Evolutionary conservation across 2,797 vertebrate genomes (phyloP).

Genomic region (Muraenolepis orangiensis): DNA sequence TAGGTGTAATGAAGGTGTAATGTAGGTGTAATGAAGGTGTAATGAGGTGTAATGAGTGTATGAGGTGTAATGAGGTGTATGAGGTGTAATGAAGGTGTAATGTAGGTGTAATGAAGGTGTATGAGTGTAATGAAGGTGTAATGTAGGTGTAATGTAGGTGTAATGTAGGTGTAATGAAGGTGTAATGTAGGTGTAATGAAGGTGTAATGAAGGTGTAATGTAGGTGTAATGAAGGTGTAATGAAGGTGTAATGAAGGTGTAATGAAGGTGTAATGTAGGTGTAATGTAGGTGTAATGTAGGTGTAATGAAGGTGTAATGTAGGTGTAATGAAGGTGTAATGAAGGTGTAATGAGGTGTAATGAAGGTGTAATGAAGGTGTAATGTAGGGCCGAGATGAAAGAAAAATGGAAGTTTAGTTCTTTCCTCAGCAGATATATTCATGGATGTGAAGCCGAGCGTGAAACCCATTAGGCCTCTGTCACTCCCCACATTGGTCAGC

Average conservation of each 20-base stretch:
- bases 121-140: background rate
- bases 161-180: background rate
- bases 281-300: background rate
- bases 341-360: too few species aligned
- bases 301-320: background rate
- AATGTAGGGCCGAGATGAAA: background rate
- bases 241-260: slow-evolving; percentile 10
- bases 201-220: background rate
- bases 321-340: too few species aligned
- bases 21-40: background rate
- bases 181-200: too few species aligned
- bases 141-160: too few species aligned
- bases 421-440: slow-evolving; percentile 46
- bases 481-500: slow-evolving; percentile 43
- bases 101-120: background rate
- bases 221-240: background rate
- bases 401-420: background rate
- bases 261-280: background rate
- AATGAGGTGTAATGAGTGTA: too few species aligned
- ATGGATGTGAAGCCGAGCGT: slow-evolving; percentile 46
- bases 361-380: background rate
- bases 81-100: background rate
- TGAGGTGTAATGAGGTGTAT: too few species aligned
- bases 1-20: background rate
- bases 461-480: slow-evolving; percentile 54